Percentiles rank a stretch among this genome's conserved stretches.
Conservation (phyloP, 2,113 vertebrate species). For the Mobula birostris region DNA sequence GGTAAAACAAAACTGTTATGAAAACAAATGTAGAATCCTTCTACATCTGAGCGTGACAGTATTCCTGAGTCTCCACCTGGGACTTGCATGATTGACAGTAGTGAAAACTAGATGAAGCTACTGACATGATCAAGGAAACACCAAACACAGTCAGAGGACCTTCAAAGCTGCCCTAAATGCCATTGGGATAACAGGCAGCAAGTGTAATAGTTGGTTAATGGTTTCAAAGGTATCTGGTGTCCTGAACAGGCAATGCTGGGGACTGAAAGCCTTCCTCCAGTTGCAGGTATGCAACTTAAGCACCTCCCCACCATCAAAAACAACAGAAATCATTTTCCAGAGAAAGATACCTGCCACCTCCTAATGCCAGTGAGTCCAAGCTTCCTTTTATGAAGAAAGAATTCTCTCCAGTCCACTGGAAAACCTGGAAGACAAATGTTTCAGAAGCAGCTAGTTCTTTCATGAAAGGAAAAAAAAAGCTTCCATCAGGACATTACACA, state of each 20-base stretch:
- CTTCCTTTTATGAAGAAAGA: conserved; percentile 71
- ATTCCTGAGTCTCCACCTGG: no score
- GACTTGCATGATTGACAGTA: no score
- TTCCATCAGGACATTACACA: no score
- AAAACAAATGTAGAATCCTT: no score
- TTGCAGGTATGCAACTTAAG: neutral
- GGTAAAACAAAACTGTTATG: no score
- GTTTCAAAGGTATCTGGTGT: neutral
- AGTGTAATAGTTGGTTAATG: no score
- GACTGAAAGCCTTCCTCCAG: neutral
- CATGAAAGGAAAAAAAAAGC: neutral
- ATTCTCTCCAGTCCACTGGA: conserved; percentile 68
- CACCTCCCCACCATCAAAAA: neutral
- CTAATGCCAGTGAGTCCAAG: conserved; percentile 64
- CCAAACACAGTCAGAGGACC: no score
- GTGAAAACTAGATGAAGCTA: no score
- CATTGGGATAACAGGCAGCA: no score
- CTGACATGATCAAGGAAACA: no score
- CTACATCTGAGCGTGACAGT: no score
- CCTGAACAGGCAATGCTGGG: neutral
- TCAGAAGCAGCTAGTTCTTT: neutral
- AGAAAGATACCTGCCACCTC: conserved; percentile 61
- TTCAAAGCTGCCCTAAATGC: no score
- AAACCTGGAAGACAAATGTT: conserved; percentile 49
- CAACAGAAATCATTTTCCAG: neutral